Evolutionary conservation across 2,888 invertebrate genomes (phyloP).

Genomic region (Drosophila infuscata): DNA sequence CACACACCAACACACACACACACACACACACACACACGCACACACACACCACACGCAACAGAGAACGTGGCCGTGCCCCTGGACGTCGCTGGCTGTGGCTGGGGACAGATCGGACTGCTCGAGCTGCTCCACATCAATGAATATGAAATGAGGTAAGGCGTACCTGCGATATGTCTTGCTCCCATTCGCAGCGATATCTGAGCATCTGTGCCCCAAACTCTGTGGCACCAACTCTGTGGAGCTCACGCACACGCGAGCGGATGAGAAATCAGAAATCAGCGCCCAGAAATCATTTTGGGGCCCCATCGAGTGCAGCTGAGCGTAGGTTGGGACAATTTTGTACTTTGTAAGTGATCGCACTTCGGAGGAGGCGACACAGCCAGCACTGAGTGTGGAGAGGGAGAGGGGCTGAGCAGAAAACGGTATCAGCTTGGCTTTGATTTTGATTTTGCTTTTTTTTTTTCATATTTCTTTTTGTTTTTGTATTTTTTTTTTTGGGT

Average conservation of each 20-base stretch:
- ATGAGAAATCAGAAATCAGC: constrained; percentile 69
- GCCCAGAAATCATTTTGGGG: constrained; percentile 63
- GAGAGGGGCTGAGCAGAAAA: background rate
- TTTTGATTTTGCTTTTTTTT: constrained; percentile 28
- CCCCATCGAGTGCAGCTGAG: constrained; percentile 54
- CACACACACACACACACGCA: constrained; percentile 25
- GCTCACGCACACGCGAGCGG: constrained; percentile 64
- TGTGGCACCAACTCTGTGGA: constrained; percentile 36
- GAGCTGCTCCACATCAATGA: constrained; percentile 81
- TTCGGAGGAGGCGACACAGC: constrained; percentile 25
- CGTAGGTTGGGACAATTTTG: constrained; percentile 76
- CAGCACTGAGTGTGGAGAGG: background rate
- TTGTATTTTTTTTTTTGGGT: constrained; percentile 56
- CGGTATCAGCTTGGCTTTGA: constrained; percentile 40
- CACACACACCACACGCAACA: constrained; percentile 1
- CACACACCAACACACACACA: constrained; percentile 26
- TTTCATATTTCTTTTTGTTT: background rate
- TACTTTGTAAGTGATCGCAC: constrained; percentile 79
- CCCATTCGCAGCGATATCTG: constrained; percentile 67
- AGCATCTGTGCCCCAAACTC: constrained; percentile 34
- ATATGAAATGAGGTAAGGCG: constrained; percentile 80
- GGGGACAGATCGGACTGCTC: constrained; percentile 56
- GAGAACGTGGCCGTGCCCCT: constrained; percentile 61
- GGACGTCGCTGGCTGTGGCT: constrained; percentile 31
- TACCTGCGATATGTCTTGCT: constrained; percentile 77